Evolutionary conservation across 1,140 invertebrate species (phyloP).

Genomic region (Pectinophora gossypiella): DNA sequence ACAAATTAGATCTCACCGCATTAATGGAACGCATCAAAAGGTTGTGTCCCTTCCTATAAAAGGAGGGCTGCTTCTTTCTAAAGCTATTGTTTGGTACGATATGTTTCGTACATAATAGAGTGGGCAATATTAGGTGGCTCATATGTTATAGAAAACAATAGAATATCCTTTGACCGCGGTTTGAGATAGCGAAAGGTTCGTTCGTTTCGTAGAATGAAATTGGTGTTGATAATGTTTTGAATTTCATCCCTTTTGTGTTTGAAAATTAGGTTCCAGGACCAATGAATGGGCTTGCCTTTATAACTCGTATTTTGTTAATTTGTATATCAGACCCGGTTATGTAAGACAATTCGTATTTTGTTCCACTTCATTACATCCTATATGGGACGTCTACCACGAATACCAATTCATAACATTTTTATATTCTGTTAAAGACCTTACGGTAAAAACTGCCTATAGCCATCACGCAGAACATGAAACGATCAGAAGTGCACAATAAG

Average conservation of each 20-base stretch:
- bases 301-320: neutral
- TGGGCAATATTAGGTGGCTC: constrained; percentile 2
- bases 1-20: constrained; percentile 59
- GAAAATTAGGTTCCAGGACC: neutral
- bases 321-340: no score
- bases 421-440: no score
- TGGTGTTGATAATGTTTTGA: neutral
- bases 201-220: neutral
- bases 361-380: no score
- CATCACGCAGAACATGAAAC: no score
- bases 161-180: constrained; percentile 1
- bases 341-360: no score
- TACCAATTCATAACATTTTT: no score
- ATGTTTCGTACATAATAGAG: constrained; percentile 10
- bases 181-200: constrained; percentile 13
- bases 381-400: no score
- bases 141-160: constrained; percentile 14
- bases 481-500: no score
- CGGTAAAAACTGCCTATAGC: no score
- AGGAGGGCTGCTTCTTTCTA: constrained; percentile 4
- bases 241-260: neutral
- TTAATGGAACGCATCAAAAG: constrained; percentile 32
- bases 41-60: neutral
- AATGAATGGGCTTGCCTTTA: neutral
- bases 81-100: constrained; percentile 4